These are phyloP conservation scores for Aleiodes alternator DNA, from an alignment of 2,888 invertebrate species.

Conservation along the genomic window DNA sequence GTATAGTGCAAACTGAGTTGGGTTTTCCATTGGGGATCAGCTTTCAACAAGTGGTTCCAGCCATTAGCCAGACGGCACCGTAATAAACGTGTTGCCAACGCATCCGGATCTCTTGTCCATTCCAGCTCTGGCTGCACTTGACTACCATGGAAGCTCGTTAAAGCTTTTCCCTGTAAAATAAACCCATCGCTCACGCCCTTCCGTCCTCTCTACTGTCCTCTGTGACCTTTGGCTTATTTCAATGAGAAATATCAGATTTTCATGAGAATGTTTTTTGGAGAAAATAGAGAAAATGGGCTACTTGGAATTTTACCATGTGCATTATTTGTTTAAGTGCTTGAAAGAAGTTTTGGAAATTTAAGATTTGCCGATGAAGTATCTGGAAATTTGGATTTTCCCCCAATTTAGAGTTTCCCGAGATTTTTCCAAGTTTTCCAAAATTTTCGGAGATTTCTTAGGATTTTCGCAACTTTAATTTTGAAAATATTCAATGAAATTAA, in stretches of 20 bases:
- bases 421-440: too few species aligned
- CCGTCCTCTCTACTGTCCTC: not conserved
- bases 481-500: too few species aligned
- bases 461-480: too few species aligned
- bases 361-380: too few species aligned
- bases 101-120: too few species aligned
- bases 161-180: not conserved
- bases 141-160: not conserved
- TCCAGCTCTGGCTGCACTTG: not conserved
- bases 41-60: constrained; percentile 63
- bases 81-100: constrained; percentile 8
- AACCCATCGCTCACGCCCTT: not conserved
- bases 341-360: not conserved
- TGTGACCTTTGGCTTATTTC: not conserved
- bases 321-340: too few species aligned
- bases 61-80: constrained; percentile 53
- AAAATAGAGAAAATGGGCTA: not conserved
- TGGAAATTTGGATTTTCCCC: too few species aligned
- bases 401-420: too few species aligned
- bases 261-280: not conserved
- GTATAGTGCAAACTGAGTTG: constrained; percentile 9
- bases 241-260: not conserved
- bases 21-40: constrained; percentile 43
- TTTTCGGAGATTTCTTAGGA: too few species aligned
- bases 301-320: too few species aligned